Evolutionary conservation across 2,888 invertebrate species (phyloP), one percentile per base, ranked within the genome.

Genomic region (Mythimna lalbum): DNA sequence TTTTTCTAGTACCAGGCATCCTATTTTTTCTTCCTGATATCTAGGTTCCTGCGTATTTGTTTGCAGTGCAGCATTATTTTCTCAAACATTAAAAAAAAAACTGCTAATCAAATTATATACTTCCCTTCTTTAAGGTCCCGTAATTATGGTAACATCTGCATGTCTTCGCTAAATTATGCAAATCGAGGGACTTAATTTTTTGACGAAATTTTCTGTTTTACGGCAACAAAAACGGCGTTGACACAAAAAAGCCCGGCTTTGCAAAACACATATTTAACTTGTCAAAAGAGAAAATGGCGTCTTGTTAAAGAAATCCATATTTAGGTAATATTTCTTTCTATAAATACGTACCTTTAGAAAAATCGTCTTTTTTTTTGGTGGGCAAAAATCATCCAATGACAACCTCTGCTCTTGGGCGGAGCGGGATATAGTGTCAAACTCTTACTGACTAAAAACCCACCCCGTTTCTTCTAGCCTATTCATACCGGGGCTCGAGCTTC

Each of bases 221-320:
- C 72, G 23, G 39, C 50, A 59, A 64, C 64, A 19, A 56, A 36
- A 36, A 36, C 10, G 9, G 36, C 47, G 21, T 57, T 61, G 27
- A 47, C 69, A 52, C 14, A 74, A 69, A 65, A 59, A 61, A 56
- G 53, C 21, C 31, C 31, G 55, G 27, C 49, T 64, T 56, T 43
- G 19, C 63, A 70, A 69, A 80, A 73, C 64, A 72, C 57, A 61
- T 76, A 76, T 73, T 76, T 76, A 61, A 17, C 56, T 43, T n/a
- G 77, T 1, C 63, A 49, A 71, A 64, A 72, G 57, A 63, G 76
- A 76, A 76, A 78, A 57, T 36, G 50, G 39, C 21, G 75, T 43
- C 61, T 59, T 59, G 57, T 77, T 62, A 57, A 52, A 21, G 23
- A 27, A 52, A 52, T 36, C 77, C 63, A 52, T 70, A 61, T 55